phyloP scores from a whole-genome alignment of 2,113 vertebrate species.

The Spermophilus dauricus region DNA sequence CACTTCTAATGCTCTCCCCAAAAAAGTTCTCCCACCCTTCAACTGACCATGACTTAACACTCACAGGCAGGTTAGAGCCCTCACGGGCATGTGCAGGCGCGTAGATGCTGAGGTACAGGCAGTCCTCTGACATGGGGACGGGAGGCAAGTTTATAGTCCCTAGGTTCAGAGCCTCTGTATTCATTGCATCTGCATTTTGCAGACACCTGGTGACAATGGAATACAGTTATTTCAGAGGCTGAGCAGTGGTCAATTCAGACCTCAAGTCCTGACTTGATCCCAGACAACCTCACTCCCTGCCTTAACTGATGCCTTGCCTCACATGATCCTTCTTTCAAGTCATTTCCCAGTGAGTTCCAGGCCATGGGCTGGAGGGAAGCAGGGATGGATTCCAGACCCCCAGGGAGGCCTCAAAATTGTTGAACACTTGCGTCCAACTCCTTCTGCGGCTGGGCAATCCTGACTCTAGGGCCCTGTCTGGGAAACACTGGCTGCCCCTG shows the following conservation, averaged over 20 bases:
- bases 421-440: neutral
- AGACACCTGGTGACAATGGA: too few species aligned
- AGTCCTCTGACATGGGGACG: too few species aligned
- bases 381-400: neutral
- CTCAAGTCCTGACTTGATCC: too few species aligned
- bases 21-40: neutral
- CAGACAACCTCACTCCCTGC: neutral
- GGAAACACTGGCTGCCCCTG: neutral
- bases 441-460: neutral
- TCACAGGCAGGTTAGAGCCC: constrained; percentile 83
- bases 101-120: constrained; percentile 63
- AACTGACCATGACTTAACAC: neutral
- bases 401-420: neutral
- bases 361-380: neutral
- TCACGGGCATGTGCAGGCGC: constrained; percentile 48
- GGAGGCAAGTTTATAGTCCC: too few species aligned
- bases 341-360: neutral
- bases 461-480: neutral
- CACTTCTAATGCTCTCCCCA: too few species aligned
- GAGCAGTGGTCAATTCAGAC: too few species aligned
- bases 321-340: neutral
- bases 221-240: too few species aligned
- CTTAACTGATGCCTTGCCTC: too few species aligned
- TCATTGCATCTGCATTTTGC: too few species aligned
- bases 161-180: too few species aligned